phyloP scores from a whole-genome alignment of 1,140 invertebrate genomes.

The Drosophila pseudoananassae region DNA sequence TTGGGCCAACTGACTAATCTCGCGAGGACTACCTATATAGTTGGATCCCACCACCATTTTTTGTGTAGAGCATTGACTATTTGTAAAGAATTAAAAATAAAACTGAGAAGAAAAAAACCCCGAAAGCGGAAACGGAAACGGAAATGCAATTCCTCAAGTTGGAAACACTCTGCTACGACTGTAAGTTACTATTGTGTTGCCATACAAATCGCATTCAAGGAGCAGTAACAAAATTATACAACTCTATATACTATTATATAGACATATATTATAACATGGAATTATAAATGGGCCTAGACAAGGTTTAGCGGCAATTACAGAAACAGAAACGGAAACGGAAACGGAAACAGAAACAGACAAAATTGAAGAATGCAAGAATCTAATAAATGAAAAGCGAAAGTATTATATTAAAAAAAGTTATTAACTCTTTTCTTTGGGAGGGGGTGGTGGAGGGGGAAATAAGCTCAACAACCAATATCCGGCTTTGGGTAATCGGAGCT shows the following conservation, averaged over 20 bases:
- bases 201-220: slow-evolving; percentile 40
- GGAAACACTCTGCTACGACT: slow-evolving; percentile 64
- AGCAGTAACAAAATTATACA: slow-evolving; percentile 39
- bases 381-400: slow-evolving; percentile 55
- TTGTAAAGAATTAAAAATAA: slow-evolving; percentile 59
- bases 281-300: slow-evolving; percentile 29
- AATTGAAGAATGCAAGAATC: slow-evolving; percentile 49
- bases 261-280: slow-evolving; percentile 7
- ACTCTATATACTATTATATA: slow-evolving; percentile 30
- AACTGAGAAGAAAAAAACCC: slow-evolving; percentile 6
- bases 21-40: background rate
- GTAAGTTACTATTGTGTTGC: slow-evolving; percentile 82
- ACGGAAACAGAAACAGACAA: slow-evolving; percentile 9
- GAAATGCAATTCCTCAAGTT: slow-evolving; percentile 27
- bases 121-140: slow-evolving; percentile 9
- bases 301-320: slow-evolving; percentile 17
- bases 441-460: background rate
- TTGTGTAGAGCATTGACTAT: slow-evolving; percentile 66
- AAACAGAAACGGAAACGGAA: too few relatives aligned
- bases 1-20: slow-evolving; percentile 25
- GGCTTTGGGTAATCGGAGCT: slow-evolving; percentile 19
- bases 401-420: slow-evolving; percentile 42
- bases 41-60: slow-evolving; percentile 13
- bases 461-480: slow-evolving; percentile 31
- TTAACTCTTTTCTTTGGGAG: background rate